Evolutionary conservation across 2,113 vertebrate species (phyloP).

Genomic region (Paramisgurnus dabryanus): DNA sequence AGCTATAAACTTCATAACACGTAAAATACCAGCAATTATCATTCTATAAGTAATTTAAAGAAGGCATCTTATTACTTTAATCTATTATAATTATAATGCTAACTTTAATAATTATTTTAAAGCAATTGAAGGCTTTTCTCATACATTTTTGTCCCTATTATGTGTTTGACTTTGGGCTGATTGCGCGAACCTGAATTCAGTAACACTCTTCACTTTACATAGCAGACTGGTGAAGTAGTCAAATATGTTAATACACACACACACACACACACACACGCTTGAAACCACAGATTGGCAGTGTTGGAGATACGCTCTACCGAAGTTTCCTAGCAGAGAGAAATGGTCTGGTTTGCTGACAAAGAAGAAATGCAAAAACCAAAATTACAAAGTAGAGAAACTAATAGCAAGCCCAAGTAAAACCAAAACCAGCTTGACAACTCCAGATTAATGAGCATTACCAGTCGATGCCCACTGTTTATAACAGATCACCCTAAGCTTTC

Average conservation of each 20-base stretch:
- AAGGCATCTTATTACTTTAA: not conserved
- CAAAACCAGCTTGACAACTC: conserved; percentile 51
- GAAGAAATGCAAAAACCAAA: conserved; percentile 19
- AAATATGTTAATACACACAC: conserved; percentile 18
- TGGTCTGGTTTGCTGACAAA: conserved; percentile 11
- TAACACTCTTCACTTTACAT: not conserved
- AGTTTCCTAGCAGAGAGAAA: not conserved
- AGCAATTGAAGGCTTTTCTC: not conserved
- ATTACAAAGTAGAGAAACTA: conserved; percentile 20
- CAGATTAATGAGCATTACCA: not conserved
- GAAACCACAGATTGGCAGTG: conserved; percentile 20
- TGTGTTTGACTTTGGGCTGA: not conserved
- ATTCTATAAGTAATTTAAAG: not conserved
- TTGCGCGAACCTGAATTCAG: not conserved
- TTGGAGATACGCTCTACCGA: not conserved
- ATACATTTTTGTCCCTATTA: not conserved
- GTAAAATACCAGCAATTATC: conserved; percentile 12
- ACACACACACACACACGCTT: not conserved
- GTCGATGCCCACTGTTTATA: not conserved
- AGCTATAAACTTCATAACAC: not conserved
- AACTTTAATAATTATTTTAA: not conserved
- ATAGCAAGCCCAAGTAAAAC: conserved; percentile 34
- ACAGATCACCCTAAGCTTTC: not conserved
- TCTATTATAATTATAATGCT: not conserved
- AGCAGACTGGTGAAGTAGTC: conserved; percentile 11